Evolutionary conservation across 2,888 invertebrate genomes (phyloP).

Genomic region (Busseola fusca): DNA sequence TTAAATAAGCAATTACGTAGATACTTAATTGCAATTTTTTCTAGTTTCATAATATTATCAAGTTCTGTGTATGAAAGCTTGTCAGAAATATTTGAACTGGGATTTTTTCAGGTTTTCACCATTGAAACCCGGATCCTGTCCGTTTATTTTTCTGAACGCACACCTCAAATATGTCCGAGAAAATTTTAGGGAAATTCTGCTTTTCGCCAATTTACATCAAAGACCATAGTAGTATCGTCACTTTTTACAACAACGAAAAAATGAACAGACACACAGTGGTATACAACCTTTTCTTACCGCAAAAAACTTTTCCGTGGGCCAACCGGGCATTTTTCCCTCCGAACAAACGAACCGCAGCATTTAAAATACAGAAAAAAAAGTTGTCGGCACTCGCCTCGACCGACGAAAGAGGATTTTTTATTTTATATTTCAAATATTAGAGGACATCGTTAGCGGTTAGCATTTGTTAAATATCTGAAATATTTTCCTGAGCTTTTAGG

Average conservation of each 20-base stretch:
- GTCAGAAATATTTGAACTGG: conserved; percentile 8
- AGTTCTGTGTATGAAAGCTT: background rate
- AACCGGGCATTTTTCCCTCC: conserved; percentile 84
- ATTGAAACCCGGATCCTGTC: background rate
- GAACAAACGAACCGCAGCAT: conserved; percentile 86
- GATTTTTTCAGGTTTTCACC: conserved; percentile 13
- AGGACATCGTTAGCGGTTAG: conserved; percentile 87
- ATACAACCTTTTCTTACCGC: conserved; percentile 88
- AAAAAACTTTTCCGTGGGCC: conserved; percentile 85
- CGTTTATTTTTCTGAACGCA: conserved; percentile 15
- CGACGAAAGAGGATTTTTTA: conserved; percentile 84
- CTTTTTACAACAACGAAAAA: conserved; percentile 67
- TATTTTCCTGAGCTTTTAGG: conserved; percentile 77
- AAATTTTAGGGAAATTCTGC: conserved; percentile 51
- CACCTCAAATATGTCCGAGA: conserved; percentile 49
- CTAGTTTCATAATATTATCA: too few relatives aligned
- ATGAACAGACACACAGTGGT: conserved; percentile 62
- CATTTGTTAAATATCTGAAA: conserved; percentile 87
- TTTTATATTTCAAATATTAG: conserved; percentile 87
- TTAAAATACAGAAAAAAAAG: conserved; percentile 81
- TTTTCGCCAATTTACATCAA: conserved; percentile 61
- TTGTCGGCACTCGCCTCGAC: conserved; percentile 75
- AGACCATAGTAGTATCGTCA: conserved; percentile 59
- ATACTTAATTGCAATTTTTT: too few relatives aligned
- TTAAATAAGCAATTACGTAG: background rate